Conservation (phyloP, 2,797 vertebrate genomes). For the Tenualosa thibaudeaui region DNA sequence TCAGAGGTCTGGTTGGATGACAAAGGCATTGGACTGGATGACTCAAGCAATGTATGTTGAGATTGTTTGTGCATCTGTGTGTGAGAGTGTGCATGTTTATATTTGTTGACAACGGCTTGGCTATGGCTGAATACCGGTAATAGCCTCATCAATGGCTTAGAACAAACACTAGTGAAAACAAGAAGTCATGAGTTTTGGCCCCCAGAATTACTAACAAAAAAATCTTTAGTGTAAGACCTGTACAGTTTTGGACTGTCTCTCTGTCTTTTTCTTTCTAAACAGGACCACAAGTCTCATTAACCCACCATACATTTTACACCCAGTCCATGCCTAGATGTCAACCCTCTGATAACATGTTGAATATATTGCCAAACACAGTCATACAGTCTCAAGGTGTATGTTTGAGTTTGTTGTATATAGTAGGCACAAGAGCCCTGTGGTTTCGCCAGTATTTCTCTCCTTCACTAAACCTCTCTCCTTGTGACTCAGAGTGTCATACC, state of each 20-base stretch:
- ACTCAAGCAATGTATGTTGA: conserved; percentile 29
- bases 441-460: background rate
- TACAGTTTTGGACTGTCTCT: background rate
- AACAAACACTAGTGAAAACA: background rate
- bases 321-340: background rate
- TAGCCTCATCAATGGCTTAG: background rate
- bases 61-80: conserved; percentile 11
- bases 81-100: background rate
- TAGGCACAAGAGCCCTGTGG: background rate
- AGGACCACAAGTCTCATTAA: background rate
- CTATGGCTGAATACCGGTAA: too few species aligned
- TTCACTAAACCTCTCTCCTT: background rate
- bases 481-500: background rate
- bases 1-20: conserved; percentile 45
- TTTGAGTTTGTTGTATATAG: background rate
- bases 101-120: conserved; percentile 9
- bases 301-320: background rate
- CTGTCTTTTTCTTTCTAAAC: background rate
- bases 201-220: background rate
- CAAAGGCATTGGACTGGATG: conserved; percentile 28
- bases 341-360: background rate
- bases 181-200: background rate
- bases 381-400: background rate
- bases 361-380: background rate
- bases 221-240: background rate